These are phyloP conservation scores for Neomorphus geoffroyi DNA, from an alignment of 2,797 vertebrate genomes.

Conservation along the genomic window DNA sequence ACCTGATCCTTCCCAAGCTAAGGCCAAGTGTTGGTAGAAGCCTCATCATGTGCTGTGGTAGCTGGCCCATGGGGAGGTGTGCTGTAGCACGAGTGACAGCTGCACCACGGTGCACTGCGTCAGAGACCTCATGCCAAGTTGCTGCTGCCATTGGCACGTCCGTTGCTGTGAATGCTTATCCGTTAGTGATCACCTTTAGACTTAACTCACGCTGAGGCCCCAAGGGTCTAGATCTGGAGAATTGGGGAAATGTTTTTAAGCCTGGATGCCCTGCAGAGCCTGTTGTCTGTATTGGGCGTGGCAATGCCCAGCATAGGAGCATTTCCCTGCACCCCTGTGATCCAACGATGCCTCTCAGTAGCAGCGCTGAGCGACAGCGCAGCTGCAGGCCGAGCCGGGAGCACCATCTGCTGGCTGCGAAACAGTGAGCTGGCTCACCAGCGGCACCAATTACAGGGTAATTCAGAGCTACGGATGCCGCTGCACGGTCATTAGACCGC, in stretches of 20 bases:
- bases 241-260: not conserved
- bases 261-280: not conserved
- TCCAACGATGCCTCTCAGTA: not conserved
- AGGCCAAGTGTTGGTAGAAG: not conserved
- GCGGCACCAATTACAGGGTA: not conserved
- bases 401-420: conserved; percentile 40
- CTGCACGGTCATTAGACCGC: not conserved
- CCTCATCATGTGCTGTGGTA: accelerated
- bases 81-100: accelerated
- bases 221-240: not conserved
- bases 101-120: accelerated
- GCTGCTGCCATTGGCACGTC: not conserved
- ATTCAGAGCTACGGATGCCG: accelerated
- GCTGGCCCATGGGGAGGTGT: not conserved
- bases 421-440: not conserved
- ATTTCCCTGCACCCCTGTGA: not conserved
- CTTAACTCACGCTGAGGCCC: not conserved
- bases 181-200: not conserved
- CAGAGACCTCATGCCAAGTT: not conserved
- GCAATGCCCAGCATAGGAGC: not conserved
- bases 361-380: not conserved
- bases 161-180: not conserved
- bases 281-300: not conserved
- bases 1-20: not conserved
- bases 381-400: not conserved